Percentiles rank a stretch among this genome's conserved stretches.
phyloP scores from a whole-genome alignment of 2,113 vertebrate species.

The Apteryx owenii region DNA sequence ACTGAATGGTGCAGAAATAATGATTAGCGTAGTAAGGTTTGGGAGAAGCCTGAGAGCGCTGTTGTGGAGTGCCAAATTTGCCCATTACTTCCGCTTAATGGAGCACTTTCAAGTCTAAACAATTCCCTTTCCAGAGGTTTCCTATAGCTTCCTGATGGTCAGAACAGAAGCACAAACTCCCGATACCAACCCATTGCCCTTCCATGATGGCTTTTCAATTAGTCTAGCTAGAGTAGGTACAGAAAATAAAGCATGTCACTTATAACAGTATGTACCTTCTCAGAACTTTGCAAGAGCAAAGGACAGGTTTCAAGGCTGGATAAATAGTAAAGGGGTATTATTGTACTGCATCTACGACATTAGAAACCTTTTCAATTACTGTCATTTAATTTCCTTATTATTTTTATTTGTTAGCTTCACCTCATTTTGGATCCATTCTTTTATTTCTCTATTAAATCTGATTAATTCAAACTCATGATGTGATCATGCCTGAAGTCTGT shows the following conservation, averaged over 20 bases:
- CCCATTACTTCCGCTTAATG: slow-evolving; percentile 14
- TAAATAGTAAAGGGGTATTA: neutral
- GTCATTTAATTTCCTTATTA: neutral
- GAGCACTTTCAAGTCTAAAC: slow-evolving; percentile 30
- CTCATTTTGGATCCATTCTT: neutral
- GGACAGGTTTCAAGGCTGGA: neutral
- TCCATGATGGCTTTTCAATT: neutral
- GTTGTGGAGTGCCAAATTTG: neutral
- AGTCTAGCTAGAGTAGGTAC: neutral
- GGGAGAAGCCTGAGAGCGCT: neutral
- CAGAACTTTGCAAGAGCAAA: neutral
- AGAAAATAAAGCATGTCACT: neutral
- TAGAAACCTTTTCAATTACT: slow-evolving; percentile 10
- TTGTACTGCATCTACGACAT: neutral
- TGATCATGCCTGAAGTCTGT: neutral
- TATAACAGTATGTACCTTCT: neutral
- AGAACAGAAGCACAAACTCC: neutral
- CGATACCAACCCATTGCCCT: neutral
- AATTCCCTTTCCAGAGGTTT: slow-evolving; percentile 27
- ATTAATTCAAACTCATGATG: neutral
- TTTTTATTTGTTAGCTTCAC: slow-evolving; percentile 40
- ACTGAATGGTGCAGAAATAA: slow-evolving; percentile 2
- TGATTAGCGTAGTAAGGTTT: neutral
- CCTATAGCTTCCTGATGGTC: neutral
- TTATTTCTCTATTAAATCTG: neutral